Evolutionary conservation across 2,797 vertebrate genomes (phyloP).

Genomic region (Mormyrus proboscirostris): DNA sequence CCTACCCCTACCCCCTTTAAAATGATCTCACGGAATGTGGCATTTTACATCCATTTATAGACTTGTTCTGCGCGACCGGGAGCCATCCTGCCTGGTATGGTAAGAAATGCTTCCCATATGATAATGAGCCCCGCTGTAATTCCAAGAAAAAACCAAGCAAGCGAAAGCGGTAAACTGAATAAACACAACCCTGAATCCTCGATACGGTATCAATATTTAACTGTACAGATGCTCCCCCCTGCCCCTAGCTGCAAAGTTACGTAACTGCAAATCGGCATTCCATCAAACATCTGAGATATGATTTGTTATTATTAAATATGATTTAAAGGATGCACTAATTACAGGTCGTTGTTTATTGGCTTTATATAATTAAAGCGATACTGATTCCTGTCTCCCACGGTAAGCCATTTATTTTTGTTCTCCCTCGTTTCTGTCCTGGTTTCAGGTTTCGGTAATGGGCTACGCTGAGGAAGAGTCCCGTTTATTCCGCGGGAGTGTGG

Average conservation of each 20-base stretch:
- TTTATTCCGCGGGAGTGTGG: neutral
- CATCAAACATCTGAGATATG: neutral
- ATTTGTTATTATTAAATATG: neutral
- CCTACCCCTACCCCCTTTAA: neutral
- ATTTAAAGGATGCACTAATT: neutral
- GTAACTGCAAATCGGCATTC: neutral
- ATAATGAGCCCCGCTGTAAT: neutral
- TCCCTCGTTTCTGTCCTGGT: neutral
- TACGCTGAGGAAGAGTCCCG: neutral
- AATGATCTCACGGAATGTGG: neutral
- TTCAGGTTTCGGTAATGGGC: neutral
- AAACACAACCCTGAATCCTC: neutral
- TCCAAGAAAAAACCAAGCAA: neutral
- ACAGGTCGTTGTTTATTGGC: neutral
- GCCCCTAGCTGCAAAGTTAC: neutral
- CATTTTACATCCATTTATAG: constrained; percentile 7
- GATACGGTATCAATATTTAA: neutral
- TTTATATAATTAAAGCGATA: neutral
- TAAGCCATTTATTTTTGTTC: neutral
- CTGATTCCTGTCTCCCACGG: neutral
- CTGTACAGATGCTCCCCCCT: neutral
- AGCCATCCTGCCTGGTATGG: neutral
- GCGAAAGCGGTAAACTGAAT: neutral
- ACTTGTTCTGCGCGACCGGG: neutral
- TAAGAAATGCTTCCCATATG: neutral